Conservation (phyloP, 1,140 invertebrate genomes). For the Episyrphus balteatus region DNA sequence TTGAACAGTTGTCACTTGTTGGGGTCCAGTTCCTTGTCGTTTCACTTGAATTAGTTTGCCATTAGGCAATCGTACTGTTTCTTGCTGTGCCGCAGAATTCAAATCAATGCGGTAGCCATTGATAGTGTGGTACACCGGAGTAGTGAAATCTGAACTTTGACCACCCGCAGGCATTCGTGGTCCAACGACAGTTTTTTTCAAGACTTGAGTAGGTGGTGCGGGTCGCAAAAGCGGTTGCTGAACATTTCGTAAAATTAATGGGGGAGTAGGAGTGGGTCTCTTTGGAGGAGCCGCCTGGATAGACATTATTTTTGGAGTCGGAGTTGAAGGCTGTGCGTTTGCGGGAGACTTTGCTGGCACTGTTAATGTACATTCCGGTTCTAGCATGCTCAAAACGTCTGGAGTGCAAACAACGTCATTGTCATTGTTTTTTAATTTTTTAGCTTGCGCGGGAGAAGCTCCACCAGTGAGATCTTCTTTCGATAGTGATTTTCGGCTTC, state of each 20-base stretch:
- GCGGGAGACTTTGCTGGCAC: slow-evolving; percentile 12
- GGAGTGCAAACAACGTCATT: slow-evolving; percentile 36
- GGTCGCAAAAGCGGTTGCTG: slow-evolving; percentile 1
- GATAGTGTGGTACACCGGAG: slow-evolving; percentile 33
- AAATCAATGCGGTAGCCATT: slow-evolving; percentile 34
- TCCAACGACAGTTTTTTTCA: neutral
- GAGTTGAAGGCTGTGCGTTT: slow-evolving; percentile 8
- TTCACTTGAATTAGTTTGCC: slow-evolving; percentile 35
- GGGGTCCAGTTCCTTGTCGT: slow-evolving; percentile 14
- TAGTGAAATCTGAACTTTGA: slow-evolving; percentile 11
- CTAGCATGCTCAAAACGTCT: slow-evolving; percentile 32
- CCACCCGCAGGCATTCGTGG: slow-evolving; percentile 9
- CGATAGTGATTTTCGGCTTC: neutral
- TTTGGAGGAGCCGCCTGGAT: slow-evolving; percentile 15
- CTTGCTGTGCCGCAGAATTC: slow-evolving; percentile 33
- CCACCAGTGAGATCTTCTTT: neutral
- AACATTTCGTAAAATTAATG: slow-evolving; percentile 2
- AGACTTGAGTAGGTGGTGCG: neutral
- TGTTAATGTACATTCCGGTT: slow-evolving; percentile 31
- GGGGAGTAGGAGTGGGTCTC: neutral
- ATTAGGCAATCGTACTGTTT: slow-evolving; percentile 32
- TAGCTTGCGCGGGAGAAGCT: slow-evolving; percentile 7
- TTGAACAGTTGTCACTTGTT: slow-evolving; percentile 3
- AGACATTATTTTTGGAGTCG: slow-evolving; percentile 22
- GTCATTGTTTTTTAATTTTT: slow-evolving; percentile 27